A percentile compares a stretch with the other conserved stretches of the same genome.
These are phyloP conservation scores for Ammodytes marinus DNA, from an alignment of 2,113 vertebrate genomes.

Conservation along the genomic window DNA sequence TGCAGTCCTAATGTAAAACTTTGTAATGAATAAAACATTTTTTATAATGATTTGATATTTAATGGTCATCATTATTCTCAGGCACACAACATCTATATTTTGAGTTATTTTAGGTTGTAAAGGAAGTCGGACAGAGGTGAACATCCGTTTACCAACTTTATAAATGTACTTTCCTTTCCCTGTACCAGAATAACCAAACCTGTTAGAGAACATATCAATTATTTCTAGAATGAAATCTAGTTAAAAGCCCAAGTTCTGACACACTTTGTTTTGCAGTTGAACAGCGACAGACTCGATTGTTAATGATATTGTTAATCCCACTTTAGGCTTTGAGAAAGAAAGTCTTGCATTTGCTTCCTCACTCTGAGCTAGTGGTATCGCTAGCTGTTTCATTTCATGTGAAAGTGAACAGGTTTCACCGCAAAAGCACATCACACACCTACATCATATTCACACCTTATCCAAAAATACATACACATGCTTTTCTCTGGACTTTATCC, in stretches of 20 bases:
- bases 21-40: neutral
- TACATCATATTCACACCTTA: neutral
- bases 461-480: neutral
- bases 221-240: too few relatives aligned
- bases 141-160: neutral
- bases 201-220: neutral
- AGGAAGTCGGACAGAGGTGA: neutral
- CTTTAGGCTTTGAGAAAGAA: neutral
- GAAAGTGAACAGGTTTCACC: neutral
- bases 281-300: neutral
- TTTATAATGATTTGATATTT: too few relatives aligned
- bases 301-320: neutral
- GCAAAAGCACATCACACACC: neutral
- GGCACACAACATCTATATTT: neutral
- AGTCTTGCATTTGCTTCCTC: neutral
- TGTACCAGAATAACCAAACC: neutral
- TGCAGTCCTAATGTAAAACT: neutral
- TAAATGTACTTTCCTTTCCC: neutral
- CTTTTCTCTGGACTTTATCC: neutral
- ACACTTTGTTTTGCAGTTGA: conserved; percentile 13
- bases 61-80: conserved; percentile 2
- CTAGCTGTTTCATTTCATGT: conserved; percentile 14
- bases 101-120: neutral
- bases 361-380: neutral
- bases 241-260: neutral